phyloP scores from a whole-genome alignment of 1,140 invertebrate species.

The Musca domestica region DNA sequence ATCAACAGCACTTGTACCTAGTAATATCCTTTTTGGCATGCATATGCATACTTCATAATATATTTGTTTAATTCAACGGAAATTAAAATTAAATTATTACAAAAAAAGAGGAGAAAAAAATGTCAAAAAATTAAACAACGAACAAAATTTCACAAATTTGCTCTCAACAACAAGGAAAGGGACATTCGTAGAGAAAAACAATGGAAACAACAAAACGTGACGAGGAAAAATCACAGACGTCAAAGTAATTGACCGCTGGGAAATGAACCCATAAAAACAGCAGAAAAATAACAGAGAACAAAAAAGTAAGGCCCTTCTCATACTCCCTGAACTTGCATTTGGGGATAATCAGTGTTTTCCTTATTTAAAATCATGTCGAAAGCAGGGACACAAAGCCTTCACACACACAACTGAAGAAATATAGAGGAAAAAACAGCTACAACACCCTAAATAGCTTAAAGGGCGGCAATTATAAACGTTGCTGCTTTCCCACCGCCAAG shows the following conservation, averaged over 20 bases:
- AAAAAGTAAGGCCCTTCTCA: neutral
- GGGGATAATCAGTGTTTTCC: slow-evolving; percentile 17
- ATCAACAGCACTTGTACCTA: too few species aligned
- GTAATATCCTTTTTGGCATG: neutral
- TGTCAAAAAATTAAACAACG: neutral
- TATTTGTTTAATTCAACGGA: slow-evolving; percentile 22
- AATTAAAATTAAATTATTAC: slow-evolving; percentile 19
- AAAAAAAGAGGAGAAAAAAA: slow-evolving; percentile 3
- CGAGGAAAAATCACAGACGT: slow-evolving; percentile 46
- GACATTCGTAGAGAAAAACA: neutral
- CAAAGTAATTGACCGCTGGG: slow-evolving; percentile 51
- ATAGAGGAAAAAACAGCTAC: neutral
- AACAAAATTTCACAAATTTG: neutral
- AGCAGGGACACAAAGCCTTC: neutral
- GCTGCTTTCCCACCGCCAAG: too few species aligned
- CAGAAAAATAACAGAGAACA: slow-evolving; percentile 38
- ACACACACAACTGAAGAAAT: too few species aligned
- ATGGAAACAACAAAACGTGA: slow-evolving; percentile 5
- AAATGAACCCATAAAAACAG: slow-evolving; percentile 52
- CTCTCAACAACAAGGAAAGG: neutral
- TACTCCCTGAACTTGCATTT: neutral
- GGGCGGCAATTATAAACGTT: slow-evolving; percentile 16
- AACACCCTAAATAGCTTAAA: slow-evolving; percentile 16
- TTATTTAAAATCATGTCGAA: slow-evolving; percentile 21
- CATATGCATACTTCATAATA: slow-evolving; percentile 13